Base-by-base conservation (phyloP, 2,113 vertebrate genomes). In the Hypomesus transpacificus region DNA sequence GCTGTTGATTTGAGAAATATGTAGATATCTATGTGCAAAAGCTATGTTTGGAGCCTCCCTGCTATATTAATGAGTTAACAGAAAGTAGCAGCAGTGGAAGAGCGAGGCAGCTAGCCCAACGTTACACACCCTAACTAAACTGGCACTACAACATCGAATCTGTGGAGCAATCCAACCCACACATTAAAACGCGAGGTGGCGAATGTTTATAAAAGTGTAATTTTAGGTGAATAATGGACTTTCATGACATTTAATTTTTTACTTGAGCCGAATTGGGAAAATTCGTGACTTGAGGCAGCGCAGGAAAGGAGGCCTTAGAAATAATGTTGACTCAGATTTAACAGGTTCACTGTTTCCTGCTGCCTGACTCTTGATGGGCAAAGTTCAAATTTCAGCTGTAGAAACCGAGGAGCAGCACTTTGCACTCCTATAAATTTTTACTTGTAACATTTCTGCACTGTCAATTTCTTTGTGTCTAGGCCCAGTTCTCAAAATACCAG, bases 271-370 rank as follows among this genome's bases (percentile, higher is more conserved):
- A 16, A 56, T 56, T 16, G 53, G 16, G 53, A n/a, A n/a, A 7
- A 28, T 3, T 7, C 34, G 20, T 8, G 17, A 81, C 66, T 75
- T 0, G 13, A 66, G 50, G 46, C 26, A 14, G 66, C 68, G 54
- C 68, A 66, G 79, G 74, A 80, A 74, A 64, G 73, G 72, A 84
- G 79, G 72, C 71, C 69, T 79, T 63, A 61, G 80, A 67, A 86
- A 66, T 86, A 81, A 11, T 77, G 84, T 75, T 28, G 77, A 84
- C 80, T 87, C 87, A 88, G 82, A 72, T 77, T 84, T 84, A 74
- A 58, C 71, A 62, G n/a, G 22, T 75, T 82, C 68, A 80, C 71
- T 79, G 73, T 74, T 79, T 75, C 76, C 77, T 82, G 73, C 74
- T 82, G 80, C 54, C 22, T 50, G 60, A 80, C 34, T 84, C 54